A percentile compares a stretch with the other conserved stretches of the same genome.
Evolutionary conservation across 1,140 invertebrate species (phyloP).

Genomic region (Centruroides sculpturatus): DNA sequence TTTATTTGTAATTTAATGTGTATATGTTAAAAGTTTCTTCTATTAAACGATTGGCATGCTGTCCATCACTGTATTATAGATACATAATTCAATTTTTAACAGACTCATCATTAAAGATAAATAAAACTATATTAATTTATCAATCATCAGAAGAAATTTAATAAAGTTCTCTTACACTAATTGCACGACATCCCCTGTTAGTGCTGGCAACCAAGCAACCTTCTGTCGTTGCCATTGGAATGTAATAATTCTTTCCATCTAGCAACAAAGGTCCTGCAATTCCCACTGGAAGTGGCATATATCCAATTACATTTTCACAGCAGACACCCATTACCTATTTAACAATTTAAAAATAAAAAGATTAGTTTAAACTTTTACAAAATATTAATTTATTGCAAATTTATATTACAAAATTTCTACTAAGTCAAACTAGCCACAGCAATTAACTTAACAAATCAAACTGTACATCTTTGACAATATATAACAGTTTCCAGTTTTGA

Average conservation of each 20-base stretch:
- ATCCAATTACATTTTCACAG: constrained; percentile 98
- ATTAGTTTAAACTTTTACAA: not conserved
- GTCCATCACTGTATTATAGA: no score
- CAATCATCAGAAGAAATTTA: no score
- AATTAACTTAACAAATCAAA: not conserved
- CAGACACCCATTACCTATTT: constrained; percentile 74
- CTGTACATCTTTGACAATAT: not conserved
- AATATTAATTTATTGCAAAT: not conserved
- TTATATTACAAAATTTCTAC: not conserved
- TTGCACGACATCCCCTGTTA: constrained; percentile 86
- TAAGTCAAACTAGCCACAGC: not conserved
- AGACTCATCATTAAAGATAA: no score
- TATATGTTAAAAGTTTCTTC: no score
- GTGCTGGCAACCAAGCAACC: constrained; percentile 93
- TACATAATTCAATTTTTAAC: no score
- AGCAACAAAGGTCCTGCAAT: constrained; percentile 83
- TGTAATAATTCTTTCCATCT: constrained; percentile 62
- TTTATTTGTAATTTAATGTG: no score
- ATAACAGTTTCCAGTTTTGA: no score
- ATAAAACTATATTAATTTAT: no score
- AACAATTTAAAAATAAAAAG: constrained; percentile 10
- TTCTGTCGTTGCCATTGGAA: constrained; percentile 99
- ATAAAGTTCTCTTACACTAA: constrained; percentile 39
- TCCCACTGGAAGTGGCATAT: constrained; percentile 89
- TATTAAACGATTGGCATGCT: no score